These are phyloP conservation scores for Phylloscopus whistleri DNA, from an alignment of 2,113 vertebrate species.

Conservation along the genomic window DNA sequence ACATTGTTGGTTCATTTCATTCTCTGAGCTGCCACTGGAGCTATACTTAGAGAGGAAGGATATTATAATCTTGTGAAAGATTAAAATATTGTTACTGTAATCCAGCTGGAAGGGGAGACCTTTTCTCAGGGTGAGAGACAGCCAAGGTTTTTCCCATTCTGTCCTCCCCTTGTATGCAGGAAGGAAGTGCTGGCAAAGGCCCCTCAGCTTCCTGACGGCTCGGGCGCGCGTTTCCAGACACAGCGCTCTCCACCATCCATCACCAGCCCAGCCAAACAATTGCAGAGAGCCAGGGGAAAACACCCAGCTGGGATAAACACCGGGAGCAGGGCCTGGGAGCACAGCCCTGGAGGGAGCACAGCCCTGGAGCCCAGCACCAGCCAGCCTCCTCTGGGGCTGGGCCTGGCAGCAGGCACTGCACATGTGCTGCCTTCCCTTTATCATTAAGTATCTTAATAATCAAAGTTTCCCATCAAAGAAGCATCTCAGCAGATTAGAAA, in stretches of 20 bases:
- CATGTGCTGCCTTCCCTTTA: neutral
- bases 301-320: neutral
- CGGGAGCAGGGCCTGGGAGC: neutral
- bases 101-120: constrained; percentile 35
- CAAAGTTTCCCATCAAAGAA: neutral
- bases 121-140: constrained; percentile 46
- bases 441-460: neutral
- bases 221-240: neutral
- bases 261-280: constrained; percentile 25
- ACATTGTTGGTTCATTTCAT: neutral
- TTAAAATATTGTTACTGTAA: constrained; percentile 54
- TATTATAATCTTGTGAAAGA: constrained; percentile 47
- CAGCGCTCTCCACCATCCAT: constrained; percentile 37
- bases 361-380: too few species aligned
- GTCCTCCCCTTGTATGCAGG: constrained; percentile 2
- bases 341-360: neutral
- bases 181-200: constrained; percentile 62
- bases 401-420: neutral
- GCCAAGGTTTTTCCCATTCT: constrained; percentile 54
- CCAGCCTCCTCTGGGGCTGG: neutral
- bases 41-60: constrained; percentile 58
- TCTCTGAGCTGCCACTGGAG: neutral
- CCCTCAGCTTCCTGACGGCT: constrained; percentile 29
- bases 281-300: neutral
- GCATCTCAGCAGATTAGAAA: neutral